Evolutionary conservation across 2,888 invertebrate genomes (phyloP).

Genomic region (Scotopteryx bipunctaria): DNA sequence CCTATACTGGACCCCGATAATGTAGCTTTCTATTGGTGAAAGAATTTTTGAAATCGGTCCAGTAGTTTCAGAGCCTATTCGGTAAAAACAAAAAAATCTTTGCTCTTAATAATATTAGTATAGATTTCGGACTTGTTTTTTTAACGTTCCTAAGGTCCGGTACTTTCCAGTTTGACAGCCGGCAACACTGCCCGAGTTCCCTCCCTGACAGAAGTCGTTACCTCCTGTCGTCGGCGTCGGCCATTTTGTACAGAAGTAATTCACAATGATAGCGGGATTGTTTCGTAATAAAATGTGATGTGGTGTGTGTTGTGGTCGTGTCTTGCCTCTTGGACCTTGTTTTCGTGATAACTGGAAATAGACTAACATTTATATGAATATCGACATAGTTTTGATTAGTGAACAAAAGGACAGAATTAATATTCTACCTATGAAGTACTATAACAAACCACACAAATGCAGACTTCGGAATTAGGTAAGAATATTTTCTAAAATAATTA

Average conservation of each 20-base stretch:
- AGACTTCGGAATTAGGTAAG: conserved; percentile 36
- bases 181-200: no score
- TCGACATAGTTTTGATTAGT: conserved; percentile 2
- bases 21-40: no score
- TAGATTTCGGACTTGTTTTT: no score
- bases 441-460: conserved; percentile 35
- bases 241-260: conserved; percentile 8
- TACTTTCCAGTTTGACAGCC: no score
- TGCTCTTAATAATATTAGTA: no score
- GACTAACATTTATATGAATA: conserved; percentile 16
- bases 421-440: conserved; percentile 24
- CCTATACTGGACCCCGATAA: no score
- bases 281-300: conserved; percentile 20
- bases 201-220: no score
- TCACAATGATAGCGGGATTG: neutral
- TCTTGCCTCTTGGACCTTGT: conserved; percentile 26
- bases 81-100: no score
- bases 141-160: no score
- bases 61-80: no score
- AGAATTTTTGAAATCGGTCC: no score
- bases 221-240: no score
- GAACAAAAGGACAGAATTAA: conserved; percentile 18
- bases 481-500: neutral
- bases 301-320: conserved; percentile 19
- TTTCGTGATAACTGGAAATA: conserved; percentile 13